Evolutionary conservation across 1,140 invertebrate species (phyloP).

Genomic region (Nebria ingens): DNA sequence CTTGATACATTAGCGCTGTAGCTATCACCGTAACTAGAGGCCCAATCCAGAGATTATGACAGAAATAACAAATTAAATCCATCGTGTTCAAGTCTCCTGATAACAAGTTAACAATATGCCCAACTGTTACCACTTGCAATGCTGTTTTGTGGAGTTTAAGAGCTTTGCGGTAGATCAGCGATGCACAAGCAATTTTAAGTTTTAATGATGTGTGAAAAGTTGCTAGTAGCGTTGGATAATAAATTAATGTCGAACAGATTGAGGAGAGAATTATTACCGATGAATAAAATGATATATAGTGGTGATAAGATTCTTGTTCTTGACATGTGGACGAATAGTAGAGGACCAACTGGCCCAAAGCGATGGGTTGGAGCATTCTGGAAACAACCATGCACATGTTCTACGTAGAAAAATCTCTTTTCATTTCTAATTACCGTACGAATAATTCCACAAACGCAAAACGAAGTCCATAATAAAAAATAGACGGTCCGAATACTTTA

Average conservation of each 20-base stretch:
- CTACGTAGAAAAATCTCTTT: no score
- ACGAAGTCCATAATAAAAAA: conserved; percentile 35
- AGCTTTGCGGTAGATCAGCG: conserved; percentile 51
- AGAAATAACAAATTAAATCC: conserved; percentile 35
- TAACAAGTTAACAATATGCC: conserved; percentile 72
- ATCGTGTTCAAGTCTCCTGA: conserved; percentile 65
- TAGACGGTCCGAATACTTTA: conserved; percentile 37
- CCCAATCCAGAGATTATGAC: conserved; percentile 39
- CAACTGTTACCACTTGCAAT: conserved; percentile 57
- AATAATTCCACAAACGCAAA: conserved; percentile 38
- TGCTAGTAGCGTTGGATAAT: conserved; percentile 27
- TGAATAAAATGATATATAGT: neutral
- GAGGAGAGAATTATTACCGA: neutral
- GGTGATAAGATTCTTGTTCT: neutral
- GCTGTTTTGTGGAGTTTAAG: conserved; percentile 47
- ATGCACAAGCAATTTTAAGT: conserved; percentile 48
- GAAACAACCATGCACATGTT: no score
- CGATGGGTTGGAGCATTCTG: neutral
- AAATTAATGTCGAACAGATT: neutral
- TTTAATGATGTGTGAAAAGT: conserved; percentile 44
- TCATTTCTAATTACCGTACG: conserved; percentile 37
- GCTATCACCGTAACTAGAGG: conserved; percentile 39
- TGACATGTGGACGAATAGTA: neutral
- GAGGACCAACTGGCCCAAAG: neutral
- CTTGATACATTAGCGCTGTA: conserved; percentile 58